Percentiles rank a stretch among this genome's conserved stretches.
Evolutionary conservation across 2,888 invertebrate species (phyloP).

Genomic region (Elysia crispata): DNA sequence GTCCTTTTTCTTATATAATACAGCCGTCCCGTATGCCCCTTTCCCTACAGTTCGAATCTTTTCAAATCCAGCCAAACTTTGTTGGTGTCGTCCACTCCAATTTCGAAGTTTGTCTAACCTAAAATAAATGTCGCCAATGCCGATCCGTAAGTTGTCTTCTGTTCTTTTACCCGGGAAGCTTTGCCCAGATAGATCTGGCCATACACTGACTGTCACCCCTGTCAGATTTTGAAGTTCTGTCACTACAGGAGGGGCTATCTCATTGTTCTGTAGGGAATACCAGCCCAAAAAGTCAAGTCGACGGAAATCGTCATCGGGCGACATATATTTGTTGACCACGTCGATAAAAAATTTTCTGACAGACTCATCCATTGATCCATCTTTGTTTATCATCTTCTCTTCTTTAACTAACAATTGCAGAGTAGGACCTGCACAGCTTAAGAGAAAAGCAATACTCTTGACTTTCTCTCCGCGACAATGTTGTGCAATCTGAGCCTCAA

Average conservation of each 20-base stretch:
- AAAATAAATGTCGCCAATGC: slow-evolving; percentile 73
- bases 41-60: slow-evolving; percentile 83
- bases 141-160: slow-evolving; percentile 41
- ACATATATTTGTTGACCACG: slow-evolving; percentile 42
- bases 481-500: slow-evolving; percentile 69
- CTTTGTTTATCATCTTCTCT: slow-evolving; percentile 66
- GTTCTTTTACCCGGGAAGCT: slow-evolving; percentile 41
- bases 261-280: slow-evolving; percentile 40
- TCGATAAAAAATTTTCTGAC: slow-evolving; percentile 38
- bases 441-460: slow-evolving; percentile 74
- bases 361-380: slow-evolving; percentile 37
- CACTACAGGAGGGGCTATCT: slow-evolving; percentile 42
- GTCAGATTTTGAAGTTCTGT: slow-evolving; percentile 42
- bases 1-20: slow-evolving; percentile 82
- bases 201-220: slow-evolving; percentile 51
- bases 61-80: slow-evolving; percentile 79
- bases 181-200: slow-evolving; percentile 55
- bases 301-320: neutral
- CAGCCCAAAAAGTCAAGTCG: slow-evolving; percentile 42
- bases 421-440: slow-evolving; percentile 71
- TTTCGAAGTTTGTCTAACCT: slow-evolving; percentile 70
- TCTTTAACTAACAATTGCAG: slow-evolving; percentile 75
- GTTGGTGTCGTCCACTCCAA: slow-evolving; percentile 72
- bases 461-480: slow-evolving; percentile 66
- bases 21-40: slow-evolving; percentile 86